Evolutionary conservation across 2,113 vertebrate genomes (phyloP).

Genomic region (Podocnemis expansa): DNA sequence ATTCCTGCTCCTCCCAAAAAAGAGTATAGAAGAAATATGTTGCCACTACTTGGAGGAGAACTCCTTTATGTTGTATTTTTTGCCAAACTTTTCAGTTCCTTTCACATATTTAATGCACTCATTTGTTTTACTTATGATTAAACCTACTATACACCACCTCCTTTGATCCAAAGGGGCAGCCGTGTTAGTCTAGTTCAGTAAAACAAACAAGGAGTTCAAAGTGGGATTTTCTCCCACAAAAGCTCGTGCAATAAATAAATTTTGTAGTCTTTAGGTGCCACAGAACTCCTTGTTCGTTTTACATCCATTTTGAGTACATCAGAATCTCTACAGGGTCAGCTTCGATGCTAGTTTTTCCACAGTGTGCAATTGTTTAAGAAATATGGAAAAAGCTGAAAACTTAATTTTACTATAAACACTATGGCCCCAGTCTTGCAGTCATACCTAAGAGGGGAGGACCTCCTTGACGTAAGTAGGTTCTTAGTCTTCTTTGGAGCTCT

Average conservation of each 20-base stretch:
- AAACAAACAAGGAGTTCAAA: too few species aligned
- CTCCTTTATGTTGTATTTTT: not conserved
- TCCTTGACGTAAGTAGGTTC: not conserved
- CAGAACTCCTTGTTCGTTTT: too few species aligned
- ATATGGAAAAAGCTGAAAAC: not conserved
- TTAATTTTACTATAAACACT: not conserved
- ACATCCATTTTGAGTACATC: not conserved
- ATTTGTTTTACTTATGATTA: not conserved
- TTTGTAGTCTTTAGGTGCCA: too few species aligned
- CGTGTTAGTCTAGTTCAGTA: too few species aligned
- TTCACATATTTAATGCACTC: not conserved
- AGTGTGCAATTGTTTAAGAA: not conserved
- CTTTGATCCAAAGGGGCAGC: too few species aligned
- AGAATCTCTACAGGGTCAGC: not conserved
- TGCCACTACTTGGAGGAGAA: not conserved
- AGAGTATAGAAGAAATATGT: not conserved
- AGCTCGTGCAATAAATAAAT: too few species aligned
- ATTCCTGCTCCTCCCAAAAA: not conserved
- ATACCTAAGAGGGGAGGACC: not conserved
- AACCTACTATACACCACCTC: not conserved
- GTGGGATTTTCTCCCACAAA: too few species aligned
- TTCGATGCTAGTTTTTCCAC: slow-evolving; percentile 22
- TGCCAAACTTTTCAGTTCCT: not conserved
- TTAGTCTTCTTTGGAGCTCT: not conserved
- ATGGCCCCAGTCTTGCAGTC: not conserved